Evolutionary conservation across 1,140 invertebrate genomes (phyloP).

Genomic region (Ditylenchus dipsaci): DNA sequence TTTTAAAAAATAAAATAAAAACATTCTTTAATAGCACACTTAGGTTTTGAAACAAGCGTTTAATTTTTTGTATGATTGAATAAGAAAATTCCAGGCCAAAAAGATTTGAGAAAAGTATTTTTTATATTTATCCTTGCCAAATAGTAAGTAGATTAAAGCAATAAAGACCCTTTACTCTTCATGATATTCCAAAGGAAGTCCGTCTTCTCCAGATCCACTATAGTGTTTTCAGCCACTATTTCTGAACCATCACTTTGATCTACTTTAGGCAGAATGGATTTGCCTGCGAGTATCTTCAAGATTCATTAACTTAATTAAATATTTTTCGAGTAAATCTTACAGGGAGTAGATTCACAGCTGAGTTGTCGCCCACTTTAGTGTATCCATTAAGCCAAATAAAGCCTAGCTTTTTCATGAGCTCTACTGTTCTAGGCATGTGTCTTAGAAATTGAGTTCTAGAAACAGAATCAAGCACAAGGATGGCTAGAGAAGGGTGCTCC

Average conservation of each 20-base stretch:
- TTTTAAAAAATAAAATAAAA: no score
- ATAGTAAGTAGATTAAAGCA: neutral
- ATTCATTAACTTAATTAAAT: neutral
- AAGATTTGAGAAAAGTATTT: no score
- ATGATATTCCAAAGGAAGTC: constrained; percentile 32
- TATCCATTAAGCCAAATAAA: constrained; percentile 45
- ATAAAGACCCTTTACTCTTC: constrained; percentile 8
- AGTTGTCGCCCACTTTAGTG: constrained; percentile 50
- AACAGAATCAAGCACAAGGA: constrained; percentile 41
- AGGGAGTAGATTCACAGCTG: constrained; percentile 46
- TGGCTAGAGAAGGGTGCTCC: constrained; percentile 17
- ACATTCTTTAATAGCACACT: no score
- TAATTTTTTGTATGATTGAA: no score
- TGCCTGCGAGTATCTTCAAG: constrained; percentile 20
- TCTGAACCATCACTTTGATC: constrained; percentile 21
- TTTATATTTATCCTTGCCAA: no score
- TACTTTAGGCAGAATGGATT: constrained; percentile 13
- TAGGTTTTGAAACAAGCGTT: no score
- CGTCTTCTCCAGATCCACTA: constrained; percentile 14
- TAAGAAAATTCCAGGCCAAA: no score
- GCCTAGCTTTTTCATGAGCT: constrained; percentile 45
- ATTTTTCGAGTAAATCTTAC: constrained; percentile 15
- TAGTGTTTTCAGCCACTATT: constrained; percentile 1
- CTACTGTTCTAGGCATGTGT: constrained; percentile 39
- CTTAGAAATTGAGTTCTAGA: constrained; percentile 44